Conservation (phyloP, 2,797 vertebrate species). For the Bradypus variegatus region DNA sequence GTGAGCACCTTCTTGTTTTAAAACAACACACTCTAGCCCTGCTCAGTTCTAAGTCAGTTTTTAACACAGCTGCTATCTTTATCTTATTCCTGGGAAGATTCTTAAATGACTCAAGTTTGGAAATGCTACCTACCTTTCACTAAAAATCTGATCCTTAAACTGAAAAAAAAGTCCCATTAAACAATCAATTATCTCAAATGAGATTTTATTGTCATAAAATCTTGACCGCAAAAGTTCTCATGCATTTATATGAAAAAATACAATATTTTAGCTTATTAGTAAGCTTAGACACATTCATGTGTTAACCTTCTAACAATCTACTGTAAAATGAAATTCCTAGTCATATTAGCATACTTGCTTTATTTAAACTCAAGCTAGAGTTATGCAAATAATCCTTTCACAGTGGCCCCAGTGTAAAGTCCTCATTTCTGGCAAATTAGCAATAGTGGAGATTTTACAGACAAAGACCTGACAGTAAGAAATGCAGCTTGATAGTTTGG, state of each 20-base stretch:
- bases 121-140: conserved; percentile 27
- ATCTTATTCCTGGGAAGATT: conserved; percentile 58
- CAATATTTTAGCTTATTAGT: neutral
- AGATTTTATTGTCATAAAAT: conserved; percentile 8
- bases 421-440: neutral
- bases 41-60: conserved; percentile 61
- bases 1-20: conserved; percentile 74
- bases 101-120: conserved; percentile 36
- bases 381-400: neutral
- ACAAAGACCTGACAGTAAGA: neutral
- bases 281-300: neutral
- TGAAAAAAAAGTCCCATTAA: neutral
- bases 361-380: neutral
- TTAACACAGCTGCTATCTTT: conserved; percentile 54
- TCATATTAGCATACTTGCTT: neutral
- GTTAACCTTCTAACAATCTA: neutral
- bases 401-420: neutral
- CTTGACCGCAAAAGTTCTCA: neutral
- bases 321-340: neutral
- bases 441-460: neutral
- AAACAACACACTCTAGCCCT: conserved; percentile 70
- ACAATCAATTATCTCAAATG: neutral
- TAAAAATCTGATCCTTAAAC: conserved; percentile 8
- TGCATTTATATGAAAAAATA: neutral
- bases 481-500: neutral